Evolutionary conservation across 1,140 invertebrate species (phyloP).

Genomic region (Caligus rogercresseyi): DNA sequence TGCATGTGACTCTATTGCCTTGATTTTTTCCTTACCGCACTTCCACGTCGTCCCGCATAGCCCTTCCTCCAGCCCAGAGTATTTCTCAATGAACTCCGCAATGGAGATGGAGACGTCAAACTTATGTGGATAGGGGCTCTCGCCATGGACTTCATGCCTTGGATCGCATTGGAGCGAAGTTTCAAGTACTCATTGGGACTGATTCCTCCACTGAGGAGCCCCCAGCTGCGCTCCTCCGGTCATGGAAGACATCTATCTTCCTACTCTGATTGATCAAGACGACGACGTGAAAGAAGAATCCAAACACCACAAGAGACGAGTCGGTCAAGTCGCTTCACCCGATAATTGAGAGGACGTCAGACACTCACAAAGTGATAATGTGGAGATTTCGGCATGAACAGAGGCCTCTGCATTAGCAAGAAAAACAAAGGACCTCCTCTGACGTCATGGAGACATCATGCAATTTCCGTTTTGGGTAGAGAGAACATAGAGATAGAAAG

Average conservation of each 20-base stretch:
- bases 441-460: not conserved
- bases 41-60: conserved; percentile 36
- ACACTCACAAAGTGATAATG: too few species aligned
- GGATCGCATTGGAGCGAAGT: conserved; percentile 42
- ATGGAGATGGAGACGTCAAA: conserved; percentile 81
- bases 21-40: conserved; percentile 18
- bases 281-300: too few species aligned
- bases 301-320: too few species aligned
- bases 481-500: too few species aligned
- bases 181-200: conserved; percentile 86
- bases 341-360: too few species aligned
- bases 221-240: too few species aligned
- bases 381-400: too few species aligned
- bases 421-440: not conserved
- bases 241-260: too few species aligned
- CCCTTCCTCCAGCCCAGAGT: conserved; percentile 41
- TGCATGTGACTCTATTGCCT: too few species aligned
- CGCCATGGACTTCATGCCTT: conserved; percentile 52
- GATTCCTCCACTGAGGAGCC: conserved; percentile 53
- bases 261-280: too few species aligned
- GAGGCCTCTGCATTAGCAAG: too few species aligned
- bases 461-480: not conserved
- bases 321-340: too few species aligned
- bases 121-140: conserved; percentile 93
- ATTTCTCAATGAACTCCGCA: conserved; percentile 74